phyloP scores from a whole-genome alignment of 1,140 invertebrate genomes.

The Atopsyche davidsoni region DNA sequence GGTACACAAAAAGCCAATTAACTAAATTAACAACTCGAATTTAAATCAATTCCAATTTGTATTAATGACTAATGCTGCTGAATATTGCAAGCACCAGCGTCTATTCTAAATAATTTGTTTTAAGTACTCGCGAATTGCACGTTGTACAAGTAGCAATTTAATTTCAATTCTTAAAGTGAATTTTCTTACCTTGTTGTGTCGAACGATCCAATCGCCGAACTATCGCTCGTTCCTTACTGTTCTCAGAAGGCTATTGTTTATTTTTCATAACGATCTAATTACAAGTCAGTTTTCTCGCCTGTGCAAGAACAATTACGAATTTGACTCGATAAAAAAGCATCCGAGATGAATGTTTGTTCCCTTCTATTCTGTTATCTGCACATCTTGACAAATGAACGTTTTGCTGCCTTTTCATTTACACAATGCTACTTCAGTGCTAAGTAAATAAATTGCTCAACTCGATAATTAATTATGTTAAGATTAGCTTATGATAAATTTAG shows the following conservation, averaged over 20 bases:
- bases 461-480: conserved; percentile 9
- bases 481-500: background rate
- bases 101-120: too few relatives aligned
- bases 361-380: conserved; percentile 24
- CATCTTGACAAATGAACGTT: conserved; percentile 29
- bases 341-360: conserved; percentile 22
- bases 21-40: too few relatives aligned
- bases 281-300: background rate
- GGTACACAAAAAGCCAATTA: too few relatives aligned
- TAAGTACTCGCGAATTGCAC: too few relatives aligned
- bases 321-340: conserved; percentile 9
- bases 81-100: too few relatives aligned
- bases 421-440: conserved; percentile 18
- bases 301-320: conserved; percentile 1
- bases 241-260: conserved; percentile 2
- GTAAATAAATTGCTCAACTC: conserved; percentile 5
- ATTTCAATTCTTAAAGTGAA: too few relatives aligned
- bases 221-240: too few relatives aligned
- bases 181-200: too few relatives aligned
- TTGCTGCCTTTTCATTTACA: conserved; percentile 25
- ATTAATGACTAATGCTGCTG: too few relatives aligned
- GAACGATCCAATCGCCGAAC: too few relatives aligned
- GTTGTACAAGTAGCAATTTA: too few relatives aligned
- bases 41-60: too few relatives aligned
- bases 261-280: conserved; percentile 10